Evolutionary conservation across 2,888 invertebrate species (phyloP), one percentile per base, ranked within the genome.

Genomic region (Macropis europaea): DNA sequence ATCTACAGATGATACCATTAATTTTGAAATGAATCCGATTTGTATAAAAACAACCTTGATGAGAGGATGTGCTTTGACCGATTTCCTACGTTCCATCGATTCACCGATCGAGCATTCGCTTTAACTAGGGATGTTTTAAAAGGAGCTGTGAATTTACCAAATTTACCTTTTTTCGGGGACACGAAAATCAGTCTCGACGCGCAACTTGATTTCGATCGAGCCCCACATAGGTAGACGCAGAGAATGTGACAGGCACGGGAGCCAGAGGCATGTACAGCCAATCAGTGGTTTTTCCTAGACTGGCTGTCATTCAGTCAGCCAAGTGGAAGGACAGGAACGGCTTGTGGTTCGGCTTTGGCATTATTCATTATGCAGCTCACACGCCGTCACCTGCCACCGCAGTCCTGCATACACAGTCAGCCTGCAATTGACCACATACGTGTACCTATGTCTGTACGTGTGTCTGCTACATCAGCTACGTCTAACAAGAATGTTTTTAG

Each of bases 281-380:
- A 87, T 87, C 88, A 86, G 85, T 82, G 86, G 84, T 88, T 88
- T 88, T 88, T 86, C 84, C 85, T 83, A 83, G 82, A 84, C 82
- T 84, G 79, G 77, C 87, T 88, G 88, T 87, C 88, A 88, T 87
- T 86, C 88, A 88, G 88, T 89, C 89, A 87, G 82, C 84, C 83
- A 79, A 85, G 82, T 81, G 83, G 85, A 88, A 86, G 85, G 87
- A 87, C 88, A 86, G 86, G 83, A 85, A 87, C 84, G 83, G 86
- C 86, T 86, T 86, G 88, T 82, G 88, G 88, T 88, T 88, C 86
- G 79, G 83, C 88, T 86, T 86, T 82, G 81, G 82, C 86, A 85
- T 88, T 88, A 89, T 89, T 89, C 86, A 89, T 89, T 88, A 88
- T 88, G 88, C 86, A 88, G 83, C 84, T 86, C 85, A 82, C 86